Base-by-base conservation (phyloP, 2,797 vertebrate genomes). In the Varecia variegata region DNA sequence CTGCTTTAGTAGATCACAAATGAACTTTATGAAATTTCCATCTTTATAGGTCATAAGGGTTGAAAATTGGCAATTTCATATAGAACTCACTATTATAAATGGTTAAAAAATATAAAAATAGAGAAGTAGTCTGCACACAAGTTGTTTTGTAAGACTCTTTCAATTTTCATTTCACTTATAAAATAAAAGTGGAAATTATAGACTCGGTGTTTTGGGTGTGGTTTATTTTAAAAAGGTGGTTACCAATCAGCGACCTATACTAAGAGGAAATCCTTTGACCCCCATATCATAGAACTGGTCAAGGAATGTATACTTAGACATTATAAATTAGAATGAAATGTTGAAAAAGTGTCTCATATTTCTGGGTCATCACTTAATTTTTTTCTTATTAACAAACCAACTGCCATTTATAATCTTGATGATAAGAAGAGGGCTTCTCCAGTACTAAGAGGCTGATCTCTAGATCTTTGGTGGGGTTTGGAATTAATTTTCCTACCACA, bases 151-250 rank as follows among this genome's bases (percentile, higher is more conserved):
- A 25, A 50, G 14, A 45, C 21, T 54, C 54, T 92, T 89, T 38
- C n/a, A 58, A 35, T 65, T 77, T 89, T 94, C 58, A 68, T 88
- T 92, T 60, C 5, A 40, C 23, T 76, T 65, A 89, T 14, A 62
- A 90, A 89, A 81, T 93, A 54, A 81, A 94, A 86, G 32, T 54
- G 35, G 43, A 90, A 92, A 90, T 90, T 87, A 52, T 12, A 70
- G 62, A 45, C 43, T 58, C 32, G 45, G 17, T 23, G 20, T 58
- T 47, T 47, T 21, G 13, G 79, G 3, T 30, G 60, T 82, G 7
- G 8, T 56, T 87, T 88, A 13, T 77, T 82, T 50, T 30, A 56
- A 81, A 79, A 76, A 73, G 21, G 3, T 81, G 52, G 25, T 47
- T 58, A 47, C 25, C 45, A 74, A 32, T 88, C 74, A 54, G 86